Evolutionary conservation across 2,888 invertebrate genomes (phyloP).

Genomic region (Scaptomyza cyrtandrae): DNA sequence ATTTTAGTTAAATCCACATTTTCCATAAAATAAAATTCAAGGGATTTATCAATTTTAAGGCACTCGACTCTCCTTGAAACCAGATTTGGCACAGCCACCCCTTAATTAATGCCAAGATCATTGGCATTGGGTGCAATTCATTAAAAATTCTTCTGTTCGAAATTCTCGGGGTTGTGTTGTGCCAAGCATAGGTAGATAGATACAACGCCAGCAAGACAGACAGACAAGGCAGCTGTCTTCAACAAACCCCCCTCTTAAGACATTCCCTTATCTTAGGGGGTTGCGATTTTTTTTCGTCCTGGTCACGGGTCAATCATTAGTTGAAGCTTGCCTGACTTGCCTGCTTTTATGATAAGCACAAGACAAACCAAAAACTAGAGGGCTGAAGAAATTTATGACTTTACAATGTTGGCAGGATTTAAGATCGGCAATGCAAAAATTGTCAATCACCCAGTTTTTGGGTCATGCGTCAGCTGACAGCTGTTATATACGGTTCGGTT

Average conservation of each 20-base stretch:
- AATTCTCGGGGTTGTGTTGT: conserved; percentile 48
- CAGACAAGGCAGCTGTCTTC: conserved; percentile 62
- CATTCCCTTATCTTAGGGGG: conserved; percentile 46
- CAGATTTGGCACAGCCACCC: conserved; percentile 24
- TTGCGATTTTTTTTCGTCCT: conserved; percentile 42
- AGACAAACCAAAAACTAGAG: conserved; percentile 26
- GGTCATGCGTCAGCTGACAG: conserved; percentile 64
- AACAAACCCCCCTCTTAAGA: conserved; percentile 49
- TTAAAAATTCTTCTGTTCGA: conserved; percentile 41
- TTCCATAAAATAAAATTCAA: neutral
- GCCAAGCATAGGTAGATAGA: conserved; percentile 30
- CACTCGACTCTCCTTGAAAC: neutral
- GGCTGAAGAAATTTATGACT: conserved; percentile 46
- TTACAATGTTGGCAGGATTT: conserved; percentile 68
- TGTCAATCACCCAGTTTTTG: conserved; percentile 53
- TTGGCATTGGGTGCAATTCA: conserved; percentile 61
- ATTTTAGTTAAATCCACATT: too few relatives aligned
- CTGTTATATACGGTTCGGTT: conserved; percentile 42
- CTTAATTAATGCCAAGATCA: conserved; percentile 54
- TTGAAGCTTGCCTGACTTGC: conserved; percentile 65
- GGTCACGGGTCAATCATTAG: conserved; percentile 69
- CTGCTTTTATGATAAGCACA: conserved; percentile 30
- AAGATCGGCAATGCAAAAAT: conserved; percentile 30
- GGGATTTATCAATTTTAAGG: neutral
- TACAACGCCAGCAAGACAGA: conserved; percentile 30